phyloP scores from a whole-genome alignment of 2,797 vertebrate genomes.

The Chelidonichthys spinosus region DNA sequence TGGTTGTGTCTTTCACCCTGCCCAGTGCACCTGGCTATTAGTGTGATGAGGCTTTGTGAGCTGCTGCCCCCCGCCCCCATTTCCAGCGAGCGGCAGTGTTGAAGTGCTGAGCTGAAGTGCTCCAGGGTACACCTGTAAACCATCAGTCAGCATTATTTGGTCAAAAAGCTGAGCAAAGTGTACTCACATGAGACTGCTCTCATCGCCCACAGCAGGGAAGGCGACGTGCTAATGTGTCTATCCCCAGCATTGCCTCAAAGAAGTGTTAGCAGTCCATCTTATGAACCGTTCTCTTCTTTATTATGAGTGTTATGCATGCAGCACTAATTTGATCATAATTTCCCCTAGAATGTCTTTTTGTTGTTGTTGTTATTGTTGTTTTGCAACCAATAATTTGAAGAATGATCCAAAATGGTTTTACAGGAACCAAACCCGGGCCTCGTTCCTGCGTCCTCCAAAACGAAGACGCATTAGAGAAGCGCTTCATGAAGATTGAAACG shows the following conservation, averaged over 20 bases:
- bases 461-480: slow-evolving; percentile 68
- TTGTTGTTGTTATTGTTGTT: slow-evolving; percentile 2
- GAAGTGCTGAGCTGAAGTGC: too few relatives aligned
- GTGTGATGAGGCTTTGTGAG: slow-evolving; percentile 9
- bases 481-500: slow-evolving; percentile 39
- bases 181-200: slow-evolving; percentile 13
- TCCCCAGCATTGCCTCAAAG: neutral
- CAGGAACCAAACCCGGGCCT: slow-evolving; percentile 71
- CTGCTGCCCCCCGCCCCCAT: slow-evolving; percentile 3
- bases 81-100: neutral
- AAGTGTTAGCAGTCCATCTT: slow-evolving; percentile 5
- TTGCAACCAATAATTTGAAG: slow-evolving; percentile 5
- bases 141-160: slow-evolving; percentile 36
- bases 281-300: neutral
- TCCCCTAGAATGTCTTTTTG: neutral
- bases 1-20: neutral
- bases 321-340: neutral
- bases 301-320: slow-evolving; percentile 7
- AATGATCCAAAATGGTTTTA: slow-evolving; percentile 33
- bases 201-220: slow-evolving; percentile 8
- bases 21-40: neutral
- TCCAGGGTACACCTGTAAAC: slow-evolving; percentile 17
- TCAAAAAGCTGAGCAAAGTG: slow-evolving; percentile 22
- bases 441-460: slow-evolving; percentile 56
- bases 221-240: slow-evolving; percentile 13